Percentiles rank a stretch among this genome's conserved stretches.
These are phyloP conservation scores for Leptoclinus maculatus DNA, from an alignment of 2,797 vertebrate species.

Conservation along the genomic window DNA sequence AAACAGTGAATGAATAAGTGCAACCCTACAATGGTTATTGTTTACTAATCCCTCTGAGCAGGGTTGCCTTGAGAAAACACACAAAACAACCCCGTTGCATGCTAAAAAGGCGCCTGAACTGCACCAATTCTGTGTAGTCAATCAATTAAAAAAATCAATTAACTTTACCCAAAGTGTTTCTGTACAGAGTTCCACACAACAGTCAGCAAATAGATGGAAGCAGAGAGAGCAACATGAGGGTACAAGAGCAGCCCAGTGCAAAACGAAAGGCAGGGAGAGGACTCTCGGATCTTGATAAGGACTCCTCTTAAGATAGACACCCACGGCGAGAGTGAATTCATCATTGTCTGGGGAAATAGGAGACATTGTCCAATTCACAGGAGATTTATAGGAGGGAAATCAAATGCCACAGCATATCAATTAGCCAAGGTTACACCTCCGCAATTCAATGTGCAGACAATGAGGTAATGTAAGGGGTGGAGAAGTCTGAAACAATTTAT, in stretches of 20 bases:
- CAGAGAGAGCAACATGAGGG: neutral
- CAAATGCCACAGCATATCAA: conserved; percentile 69
- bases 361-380: conserved; percentile 58
- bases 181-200: conserved; percentile 19
- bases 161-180: conserved; percentile 26
- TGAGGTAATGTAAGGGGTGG: conserved; percentile 27
- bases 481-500: conserved; percentile 53
- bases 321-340: conserved; percentile 61
- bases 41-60: conserved; percentile 15
- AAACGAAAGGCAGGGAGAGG: conserved; percentile 15
- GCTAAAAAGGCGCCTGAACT: conserved; percentile 45
- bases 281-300: conserved; percentile 55
- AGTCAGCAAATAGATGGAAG: conserved; percentile 28
- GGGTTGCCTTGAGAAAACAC: conserved; percentile 21
- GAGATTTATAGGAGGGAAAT: conserved; percentile 71
- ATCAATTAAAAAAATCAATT: conserved; percentile 53
- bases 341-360: conserved; percentile 64
- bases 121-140: conserved; percentile 10
- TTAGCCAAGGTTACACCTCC: conserved; percentile 67
- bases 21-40: conserved; percentile 11
- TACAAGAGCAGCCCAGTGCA: conserved; percentile 27
- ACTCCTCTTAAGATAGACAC: conserved; percentile 57
- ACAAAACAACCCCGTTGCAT: conserved; percentile 31
- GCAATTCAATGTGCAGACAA: conserved; percentile 48
- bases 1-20: conserved; percentile 17